Conservation (phyloP, 2,113 vertebrate genomes). For the Pagrus major region DNA sequence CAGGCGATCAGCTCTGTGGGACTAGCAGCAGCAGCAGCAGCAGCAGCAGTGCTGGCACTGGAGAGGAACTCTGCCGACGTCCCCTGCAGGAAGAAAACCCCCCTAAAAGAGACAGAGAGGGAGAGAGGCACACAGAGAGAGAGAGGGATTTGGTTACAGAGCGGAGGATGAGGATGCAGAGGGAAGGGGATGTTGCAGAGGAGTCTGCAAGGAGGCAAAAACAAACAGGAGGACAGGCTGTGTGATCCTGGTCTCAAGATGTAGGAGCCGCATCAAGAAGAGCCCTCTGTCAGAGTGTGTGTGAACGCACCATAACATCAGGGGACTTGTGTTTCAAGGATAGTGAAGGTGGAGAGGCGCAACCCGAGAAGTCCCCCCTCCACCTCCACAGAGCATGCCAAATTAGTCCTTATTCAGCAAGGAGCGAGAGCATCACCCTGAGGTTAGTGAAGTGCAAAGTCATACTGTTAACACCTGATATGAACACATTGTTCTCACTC, state of each 20-base stretch:
- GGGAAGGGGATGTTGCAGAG: conserved; percentile 54
- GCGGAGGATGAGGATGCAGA: conserved; percentile 62
- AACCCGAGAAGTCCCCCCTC: conserved; percentile 58
- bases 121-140: conserved; percentile 9
- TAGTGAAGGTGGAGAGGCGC: conserved; percentile 71
- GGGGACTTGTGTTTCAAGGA: conserved; percentile 71
- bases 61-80: conserved; percentile 40
- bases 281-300: conserved; percentile 23
- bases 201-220: conserved; percentile 56
- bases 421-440: conserved; percentile 48
- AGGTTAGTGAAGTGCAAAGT: conserved; percentile 77
- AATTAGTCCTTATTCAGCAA: conserved; percentile 70
- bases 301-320: conserved; percentile 43
- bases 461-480: conserved; percentile 48
- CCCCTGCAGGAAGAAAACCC: conserved; percentile 66
- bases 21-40: conserved; percentile 58
- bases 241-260: conserved; percentile 62
- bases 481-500: conserved; percentile 34
- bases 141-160: conserved; percentile 51
- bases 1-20: conserved; percentile 40
- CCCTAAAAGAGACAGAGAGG: conserved; percentile 29
- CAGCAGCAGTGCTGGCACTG: conserved; percentile 58
- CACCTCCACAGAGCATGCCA: conserved; percentile 64
- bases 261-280: conserved; percentile 52
- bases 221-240: conserved; percentile 48